A percentile compares a stretch with the other conserved stretches of the same genome.
Evolutionary conservation across 2,797 vertebrate species (phyloP).

Genomic region (Crypturellus tataupa): DNA sequence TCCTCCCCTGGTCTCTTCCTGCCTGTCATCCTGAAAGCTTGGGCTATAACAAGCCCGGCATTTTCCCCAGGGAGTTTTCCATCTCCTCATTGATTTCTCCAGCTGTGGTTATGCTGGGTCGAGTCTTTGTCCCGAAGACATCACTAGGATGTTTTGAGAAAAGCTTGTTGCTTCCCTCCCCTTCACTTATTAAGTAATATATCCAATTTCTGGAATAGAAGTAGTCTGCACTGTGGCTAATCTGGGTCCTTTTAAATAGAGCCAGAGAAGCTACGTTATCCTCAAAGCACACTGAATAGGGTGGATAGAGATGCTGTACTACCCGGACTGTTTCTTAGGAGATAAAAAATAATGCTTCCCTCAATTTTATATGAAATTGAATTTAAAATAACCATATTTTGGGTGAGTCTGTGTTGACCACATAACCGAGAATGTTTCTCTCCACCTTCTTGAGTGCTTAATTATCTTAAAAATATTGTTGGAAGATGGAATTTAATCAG

Average conservation of each 20-base stretch:
- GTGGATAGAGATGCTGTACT: neutral
- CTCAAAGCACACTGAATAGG: neutral
- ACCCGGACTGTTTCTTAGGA: neutral
- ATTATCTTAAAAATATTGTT: neutral
- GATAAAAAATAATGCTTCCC: neutral
- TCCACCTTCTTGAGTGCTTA: neutral
- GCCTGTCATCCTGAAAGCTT: neutral
- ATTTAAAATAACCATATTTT: neutral
- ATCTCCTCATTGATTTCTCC: neutral
- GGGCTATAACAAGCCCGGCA: neutral
- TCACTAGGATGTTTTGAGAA: neutral
- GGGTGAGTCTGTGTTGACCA: neutral
- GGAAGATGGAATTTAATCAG: conserved; percentile 42
- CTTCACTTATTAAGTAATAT: neutral
- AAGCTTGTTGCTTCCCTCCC: neutral
- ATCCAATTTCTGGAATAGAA: neutral
- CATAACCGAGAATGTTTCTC: neutral
- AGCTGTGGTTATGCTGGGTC: neutral
- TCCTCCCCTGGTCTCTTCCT: neutral
- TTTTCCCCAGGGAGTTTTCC: neutral
- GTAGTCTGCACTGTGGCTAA: neutral
- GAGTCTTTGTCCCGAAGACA: neutral
- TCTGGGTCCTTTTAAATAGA: neutral
- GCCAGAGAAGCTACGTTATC: neutral
- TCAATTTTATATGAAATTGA: neutral